Evolutionary conservation across 2,888 invertebrate species (phyloP), one percentile per base, ranked within the genome.

Genomic region (Noctua comes): DNA sequence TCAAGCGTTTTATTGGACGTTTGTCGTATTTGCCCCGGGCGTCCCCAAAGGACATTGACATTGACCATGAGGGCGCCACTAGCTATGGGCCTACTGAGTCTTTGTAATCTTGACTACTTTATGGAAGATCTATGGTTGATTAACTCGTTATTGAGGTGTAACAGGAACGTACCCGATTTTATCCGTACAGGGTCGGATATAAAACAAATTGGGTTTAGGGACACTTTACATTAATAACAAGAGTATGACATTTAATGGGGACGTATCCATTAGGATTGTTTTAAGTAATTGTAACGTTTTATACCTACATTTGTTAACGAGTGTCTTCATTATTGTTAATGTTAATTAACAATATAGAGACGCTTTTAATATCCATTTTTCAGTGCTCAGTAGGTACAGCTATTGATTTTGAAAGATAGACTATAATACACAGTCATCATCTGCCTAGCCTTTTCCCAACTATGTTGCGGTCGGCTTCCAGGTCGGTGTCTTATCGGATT

Each of bases 201-300:
- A 68, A 64, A 79, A 64, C 36, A 65, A 79, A 68, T n/a, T 71
- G 43, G 79, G 36, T 64, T 68, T 81, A 83, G 43, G 48, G 72
- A 72, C 64, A 83, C 40, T 64, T 64, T 27, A 62, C 21, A 83
- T 57, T 36, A 70, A 65, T 70, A 70, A 66, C 48, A 72, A 51
- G 24, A 59, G 31, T 48, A 71, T 73, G 74, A 74, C 31, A 62
- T 81, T 64, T 73, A 72, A 81, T 75, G 57, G 62, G 81, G 65
- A 68, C 77, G 62, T 70, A 81, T 85, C 21, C 27, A 73, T 85
- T 81, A 73, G 24, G 27, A 59, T 18, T n/a, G n/a, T 57, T 79
- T 57, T 71, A 68, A 82, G 43, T 82, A 74, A 71, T 84, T 79
- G 65, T 62, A 64, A 21, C 46, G 16, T 71, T 79, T 65, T 54